phyloP scores from a whole-genome alignment of 2,797 vertebrate species.

The Semotilus atromaculatus region DNA sequence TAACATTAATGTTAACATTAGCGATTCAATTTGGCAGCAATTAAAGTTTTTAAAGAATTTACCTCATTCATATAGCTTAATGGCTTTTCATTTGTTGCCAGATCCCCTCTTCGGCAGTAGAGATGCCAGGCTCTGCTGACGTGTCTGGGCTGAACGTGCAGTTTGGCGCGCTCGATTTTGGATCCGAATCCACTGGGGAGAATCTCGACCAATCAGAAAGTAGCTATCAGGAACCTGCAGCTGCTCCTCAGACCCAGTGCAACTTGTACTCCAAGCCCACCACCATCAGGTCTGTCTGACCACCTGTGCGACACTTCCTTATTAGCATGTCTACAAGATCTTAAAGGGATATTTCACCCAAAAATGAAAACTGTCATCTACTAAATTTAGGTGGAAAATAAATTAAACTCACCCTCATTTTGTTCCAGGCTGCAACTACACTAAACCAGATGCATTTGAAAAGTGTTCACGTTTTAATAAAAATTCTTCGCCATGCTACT shows the following conservation, averaged over 20 bases:
- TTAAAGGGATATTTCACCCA: neutral
- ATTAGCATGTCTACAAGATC: neutral
- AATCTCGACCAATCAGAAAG: conserved; percentile 82
- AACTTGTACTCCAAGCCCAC: conserved; percentile 89
- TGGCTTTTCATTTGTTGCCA: conserved; percentile 61
- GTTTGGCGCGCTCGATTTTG: conserved; percentile 96
- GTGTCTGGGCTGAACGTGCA: conserved; percentile 92
- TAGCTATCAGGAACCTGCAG: conserved; percentile 64
- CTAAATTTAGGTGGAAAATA: no score
- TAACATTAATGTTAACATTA: neutral
- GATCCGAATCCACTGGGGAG: conserved; percentile 84
- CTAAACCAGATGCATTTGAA: no score
- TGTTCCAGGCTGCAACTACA: neutral
- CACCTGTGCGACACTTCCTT: neutral
- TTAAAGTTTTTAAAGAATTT: neutral
- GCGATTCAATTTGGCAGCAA: neutral
- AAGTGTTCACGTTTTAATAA: no score
- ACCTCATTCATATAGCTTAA: neutral
- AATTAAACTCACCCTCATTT: neutral
- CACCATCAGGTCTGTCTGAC: conserved; percentile 78
- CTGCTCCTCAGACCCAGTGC: conserved; percentile 74
- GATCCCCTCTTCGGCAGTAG: conserved; percentile 94
- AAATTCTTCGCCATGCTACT: no score
- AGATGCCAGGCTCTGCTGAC: conserved; percentile 95
- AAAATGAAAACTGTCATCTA: neutral